Base-by-base conservation (phyloP, 1,140 invertebrate species). In the Leptinotarsa undecemlineata region DNA sequence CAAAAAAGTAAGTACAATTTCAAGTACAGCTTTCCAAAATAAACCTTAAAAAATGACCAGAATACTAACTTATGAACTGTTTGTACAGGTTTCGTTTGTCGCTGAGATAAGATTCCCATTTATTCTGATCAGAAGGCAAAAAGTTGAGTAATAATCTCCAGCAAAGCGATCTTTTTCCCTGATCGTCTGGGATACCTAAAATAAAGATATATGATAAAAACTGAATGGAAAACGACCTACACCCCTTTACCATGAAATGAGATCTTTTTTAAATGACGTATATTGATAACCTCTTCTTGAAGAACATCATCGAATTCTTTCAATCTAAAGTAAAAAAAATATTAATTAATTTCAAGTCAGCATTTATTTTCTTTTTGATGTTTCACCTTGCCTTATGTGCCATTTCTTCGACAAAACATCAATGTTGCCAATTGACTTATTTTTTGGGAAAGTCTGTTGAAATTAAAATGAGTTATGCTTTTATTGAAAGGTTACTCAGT, bases 71-170 rank as follows among this genome's bases (percentile, higher is more conserved):
- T 66, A 97, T 92, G 85, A 97, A 96, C 79, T 95, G 93, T 76
- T 90, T 89, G 83, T 96, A 96, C 2, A 95, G 86, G 76, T 91
- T 88, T 76, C 94, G 87, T 82, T 95, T 94, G 73, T 91, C 88
- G 17, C 84, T 80, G 4, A 96, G 84, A 48, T 90, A 90, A 77
- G 90, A 83, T 8, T 88, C 85, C 92, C 94, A 94, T 73, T 85
- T 88, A 51, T 84, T 84, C 76, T 88, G 90, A 61, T 90, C 88
- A 13, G 88, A 80, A 4, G 94, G 93, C 70, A 97, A 85, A 85
- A 96, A 97, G 81, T 94, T 93, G 6, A 97, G 87, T 60, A 97
- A 84, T 13, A 96, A 85, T 84, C 92, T 94, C 95, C 95, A 97
- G 76, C 93, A 93, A 15, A 94, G 81, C 1, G 94, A 88, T 71